A percentile compares a stretch with the other conserved stretches of the same genome.
Conservation (phyloP, 1,140 invertebrate species). For the Apis laboriosa region DNA sequence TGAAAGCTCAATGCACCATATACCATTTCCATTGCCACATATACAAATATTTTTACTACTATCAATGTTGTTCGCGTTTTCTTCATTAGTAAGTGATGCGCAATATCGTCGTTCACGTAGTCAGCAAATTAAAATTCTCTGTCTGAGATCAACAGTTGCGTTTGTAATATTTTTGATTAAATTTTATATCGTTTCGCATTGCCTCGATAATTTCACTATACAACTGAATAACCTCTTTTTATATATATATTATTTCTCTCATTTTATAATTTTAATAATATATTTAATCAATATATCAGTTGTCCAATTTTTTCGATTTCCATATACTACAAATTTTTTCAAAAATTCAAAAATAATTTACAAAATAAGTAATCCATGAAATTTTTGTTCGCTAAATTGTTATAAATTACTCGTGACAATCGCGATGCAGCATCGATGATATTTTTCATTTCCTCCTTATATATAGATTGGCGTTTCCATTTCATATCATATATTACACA, state of each 20-base stretch:
- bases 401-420: conserved; percentile 43
- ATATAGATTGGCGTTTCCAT: conserved; percentile 49
- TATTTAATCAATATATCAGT: no score
- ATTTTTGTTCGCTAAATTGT: background rate
- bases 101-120: conserved; percentile 36
- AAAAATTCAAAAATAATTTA: no score
- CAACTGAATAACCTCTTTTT: background rate
- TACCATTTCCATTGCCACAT: background rate
- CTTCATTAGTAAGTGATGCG: conserved; percentile 40
- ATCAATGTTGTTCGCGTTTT: background rate
- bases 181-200: conserved; percentile 26
- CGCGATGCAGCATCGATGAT: conserved; percentile 25
- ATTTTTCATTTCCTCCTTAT: conserved; percentile 43
- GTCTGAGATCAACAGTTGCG: background rate
- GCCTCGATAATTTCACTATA: background rate
- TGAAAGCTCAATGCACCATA: background rate
- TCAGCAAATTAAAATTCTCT: conserved; percentile 47
- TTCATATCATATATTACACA: conserved; percentile 49
- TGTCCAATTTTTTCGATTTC: no score
- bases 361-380: no score
- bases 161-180: conserved; percentile 62
- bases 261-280: no score
- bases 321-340: no score
- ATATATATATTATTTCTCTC: background rate
- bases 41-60: conserved; percentile 20